phyloP scores from a whole-genome alignment of 1,140 invertebrate species.

The Diorhabda elongata region DNA sequence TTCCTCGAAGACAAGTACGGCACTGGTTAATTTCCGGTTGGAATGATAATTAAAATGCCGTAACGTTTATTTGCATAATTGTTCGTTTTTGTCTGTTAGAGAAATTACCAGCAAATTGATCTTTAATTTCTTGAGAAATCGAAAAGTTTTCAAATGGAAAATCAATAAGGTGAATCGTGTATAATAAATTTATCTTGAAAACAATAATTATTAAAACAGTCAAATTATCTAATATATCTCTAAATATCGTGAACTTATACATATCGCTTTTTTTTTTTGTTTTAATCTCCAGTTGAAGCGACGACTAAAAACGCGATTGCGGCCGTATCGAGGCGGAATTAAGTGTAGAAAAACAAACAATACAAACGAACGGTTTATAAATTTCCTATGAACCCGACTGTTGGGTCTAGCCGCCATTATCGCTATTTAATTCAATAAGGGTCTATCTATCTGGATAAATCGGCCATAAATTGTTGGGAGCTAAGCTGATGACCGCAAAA shows the following conservation, averaged over 20 bases:
- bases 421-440: constrained; percentile 41
- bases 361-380: constrained; percentile 26
- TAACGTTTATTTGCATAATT: constrained; percentile 3
- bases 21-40: not conserved
- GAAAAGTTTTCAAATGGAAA: not conserved
- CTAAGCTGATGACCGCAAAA: constrained; percentile 26
- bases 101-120: not conserved
- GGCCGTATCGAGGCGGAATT: constrained; percentile 17
- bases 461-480: constrained; percentile 40
- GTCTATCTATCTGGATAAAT: constrained; percentile 41
- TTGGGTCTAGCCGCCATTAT: constrained; percentile 34
- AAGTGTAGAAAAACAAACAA: constrained; percentile 30
- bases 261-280: not conserved
- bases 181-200: not conserved
- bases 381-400: constrained; percentile 27
- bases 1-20: not conserved
- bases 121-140: not conserved
- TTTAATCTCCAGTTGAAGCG: not conserved
- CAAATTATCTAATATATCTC: not conserved
- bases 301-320: constrained; percentile 14
- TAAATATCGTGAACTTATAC: not conserved
- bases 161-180: not conserved
- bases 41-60: not conserved
- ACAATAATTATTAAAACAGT: not conserved
- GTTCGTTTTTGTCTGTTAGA: not conserved